A percentile compares a stretch with the other conserved stretches of the same genome.
These are phyloP conservation scores for Phaenicophaeus curvirostris DNA, from an alignment of 2,797 vertebrate species.

Conservation along the genomic window DNA sequence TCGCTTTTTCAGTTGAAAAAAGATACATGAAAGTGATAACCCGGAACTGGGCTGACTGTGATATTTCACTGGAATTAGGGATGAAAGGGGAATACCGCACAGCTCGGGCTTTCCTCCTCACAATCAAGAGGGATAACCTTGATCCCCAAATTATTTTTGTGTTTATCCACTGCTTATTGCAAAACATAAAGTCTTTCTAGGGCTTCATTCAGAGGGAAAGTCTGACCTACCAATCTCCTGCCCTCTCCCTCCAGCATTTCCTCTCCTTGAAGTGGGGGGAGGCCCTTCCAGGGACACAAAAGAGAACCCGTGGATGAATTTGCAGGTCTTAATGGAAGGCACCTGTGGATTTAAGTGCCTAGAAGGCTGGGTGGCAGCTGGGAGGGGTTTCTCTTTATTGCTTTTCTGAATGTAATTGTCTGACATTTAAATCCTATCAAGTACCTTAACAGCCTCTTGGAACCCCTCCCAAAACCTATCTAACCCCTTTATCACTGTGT, in stretches of 20 bases:
- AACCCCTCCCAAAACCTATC: background rate
- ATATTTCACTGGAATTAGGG: background rate
- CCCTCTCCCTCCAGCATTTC: background rate
- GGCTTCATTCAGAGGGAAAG: background rate
- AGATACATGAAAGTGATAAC: background rate
- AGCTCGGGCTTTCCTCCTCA: background rate
- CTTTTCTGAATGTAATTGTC: background rate
- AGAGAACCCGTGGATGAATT: background rate
- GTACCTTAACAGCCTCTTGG: background rate
- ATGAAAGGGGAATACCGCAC: background rate
- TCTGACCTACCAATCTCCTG: background rate
- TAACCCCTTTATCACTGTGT: background rate
- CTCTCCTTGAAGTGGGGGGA: background rate
- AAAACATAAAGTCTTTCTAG: background rate
- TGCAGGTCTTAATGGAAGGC: background rate
- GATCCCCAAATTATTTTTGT: background rate
- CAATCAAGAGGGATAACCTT: background rate
- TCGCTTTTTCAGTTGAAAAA: background rate
- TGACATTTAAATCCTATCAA: background rate
- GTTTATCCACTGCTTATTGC: background rate
- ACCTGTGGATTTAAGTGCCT: background rate
- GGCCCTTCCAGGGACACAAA: background rate
- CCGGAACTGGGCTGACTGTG: background rate
- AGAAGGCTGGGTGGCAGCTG: slow-evolving; percentile 5
- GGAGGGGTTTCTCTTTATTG: slow-evolving; percentile 7